Base-by-base conservation (phyloP, 2,113 vertebrate species). In the Halichoerus grypus region DNA sequence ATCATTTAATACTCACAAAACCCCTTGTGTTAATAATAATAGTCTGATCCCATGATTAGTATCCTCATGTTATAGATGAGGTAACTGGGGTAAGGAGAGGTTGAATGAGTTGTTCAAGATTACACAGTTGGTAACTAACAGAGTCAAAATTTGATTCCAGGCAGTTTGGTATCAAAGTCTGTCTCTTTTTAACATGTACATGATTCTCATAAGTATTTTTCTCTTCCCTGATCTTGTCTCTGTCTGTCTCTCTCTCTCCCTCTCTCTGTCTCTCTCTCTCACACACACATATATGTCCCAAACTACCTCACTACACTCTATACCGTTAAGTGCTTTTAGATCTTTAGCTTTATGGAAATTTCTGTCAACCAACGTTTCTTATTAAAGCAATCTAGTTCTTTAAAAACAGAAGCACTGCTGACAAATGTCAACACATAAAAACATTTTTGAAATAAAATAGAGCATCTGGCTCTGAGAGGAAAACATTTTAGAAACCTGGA, bases 131-230 rank as follows among this genome's bases (percentile, higher is more conserved):
- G 10, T 69, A 80, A 67, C 16, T 69, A 61, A 12, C n/a, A 71
- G 53, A 77, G 53, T 76, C 46, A 67, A 95, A 39, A 81, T 86
- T 57, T 77, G 57, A 87, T 91, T 93, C 74, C 9, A 94, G 76
- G 71, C 4, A 88, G 13, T 91, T 49, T 96, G 53, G 14, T 90
- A 19, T 90, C 39, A 76, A 84, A 93, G 13, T 80, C 18, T 71
- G 1, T 90, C 49, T 86, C 81, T 61, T 46, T 46, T 46, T 84
- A 93, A 76, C 31, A 85, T 61, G 31, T 81, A 31, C 33, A 19
- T 72, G 16, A 9, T 67, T 65, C 36, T 81, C 18, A 72, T 51
- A 36, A 4, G 61, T 36, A 55, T 55, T n/a, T 36, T 24, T 87
- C 61, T 90, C 72, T 16, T 76, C 39, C 18, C 18, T 0, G 4